Percentiles rank a stretch among this genome's conserved stretches.
phyloP scores from a whole-genome alignment of 1,140 invertebrate genomes.

The Drosophila dunni region DNA sequence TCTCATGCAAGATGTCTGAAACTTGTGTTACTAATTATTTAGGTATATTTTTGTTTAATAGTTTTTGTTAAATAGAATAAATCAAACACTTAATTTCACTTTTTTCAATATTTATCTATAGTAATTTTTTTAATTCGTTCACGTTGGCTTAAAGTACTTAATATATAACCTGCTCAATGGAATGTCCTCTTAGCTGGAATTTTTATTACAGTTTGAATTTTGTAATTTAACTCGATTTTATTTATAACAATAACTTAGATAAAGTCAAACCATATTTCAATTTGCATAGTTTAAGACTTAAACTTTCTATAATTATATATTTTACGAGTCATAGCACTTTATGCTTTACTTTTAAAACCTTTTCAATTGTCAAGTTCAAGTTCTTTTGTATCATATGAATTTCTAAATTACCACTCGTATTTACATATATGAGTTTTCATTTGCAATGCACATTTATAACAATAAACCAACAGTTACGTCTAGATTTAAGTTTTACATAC shows the following conservation, averaged over 20 bases:
- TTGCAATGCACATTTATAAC: conserved; percentile 9
- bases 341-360: conserved; percentile 20
- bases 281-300: conserved; percentile 28
- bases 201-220: conserved; percentile 52
- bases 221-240: conserved; percentile 35
- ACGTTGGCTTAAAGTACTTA: conserved; percentile 65
- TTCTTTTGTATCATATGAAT: conserved; percentile 20
- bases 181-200: conserved; percentile 76
- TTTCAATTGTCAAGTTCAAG: background rate
- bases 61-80: background rate
- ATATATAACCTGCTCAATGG: conserved; percentile 69
- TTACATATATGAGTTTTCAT: conserved; percentile 5
- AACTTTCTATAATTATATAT: conserved; percentile 12
- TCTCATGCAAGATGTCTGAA: conserved; percentile 1
- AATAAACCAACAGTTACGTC: background rate
- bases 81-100: conserved; percentile 38
- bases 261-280: conserved; percentile 24
- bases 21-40: conserved; percentile 4
- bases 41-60: background rate
- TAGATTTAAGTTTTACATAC: conserved; percentile 28
- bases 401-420: conserved; percentile 4
- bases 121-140: conserved; percentile 37
- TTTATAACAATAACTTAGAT: conserved; percentile 43
- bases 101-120: conserved; percentile 28
- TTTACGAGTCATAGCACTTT: conserved; percentile 28